A percentile compares a stretch with the other conserved stretches of the same genome.
phyloP scores from a whole-genome alignment of 2,888 invertebrate species.

The Aleiodes testaceus region DNA sequence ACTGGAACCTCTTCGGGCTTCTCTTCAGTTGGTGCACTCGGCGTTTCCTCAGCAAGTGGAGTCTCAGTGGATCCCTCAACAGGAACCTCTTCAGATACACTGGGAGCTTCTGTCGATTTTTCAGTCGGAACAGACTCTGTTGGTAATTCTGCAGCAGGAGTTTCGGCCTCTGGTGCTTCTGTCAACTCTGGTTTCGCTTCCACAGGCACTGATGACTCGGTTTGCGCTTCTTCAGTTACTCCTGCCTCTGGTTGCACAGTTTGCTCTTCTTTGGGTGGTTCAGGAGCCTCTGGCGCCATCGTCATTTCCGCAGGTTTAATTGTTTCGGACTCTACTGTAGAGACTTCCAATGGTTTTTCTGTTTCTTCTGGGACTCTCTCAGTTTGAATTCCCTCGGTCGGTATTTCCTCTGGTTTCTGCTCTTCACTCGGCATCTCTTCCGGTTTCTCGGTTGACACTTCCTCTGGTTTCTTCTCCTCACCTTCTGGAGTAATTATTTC shows the following conservation, averaged over 20 bases:
- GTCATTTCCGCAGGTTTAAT: slow-evolving; percentile 15
- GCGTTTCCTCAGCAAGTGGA: slow-evolving; percentile 25
- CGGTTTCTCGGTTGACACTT: slow-evolving; percentile 36
- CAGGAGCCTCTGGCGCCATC: slow-evolving; percentile 28
- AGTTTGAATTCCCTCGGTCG: slow-evolving; percentile 17
- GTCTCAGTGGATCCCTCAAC: background rate
- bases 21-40: slow-evolving; percentile 23
- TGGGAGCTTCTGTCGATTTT: slow-evolving; percentile 36
- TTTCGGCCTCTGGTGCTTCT: slow-evolving; percentile 24
- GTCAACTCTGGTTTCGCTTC: slow-evolving; percentile 34
- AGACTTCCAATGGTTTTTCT: background rate
- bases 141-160: slow-evolving; percentile 32
- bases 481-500: slow-evolving; percentile 43
- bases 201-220: slow-evolving; percentile 23
- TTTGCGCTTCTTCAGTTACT: slow-evolving; percentile 8
- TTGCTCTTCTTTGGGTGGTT: slow-evolving; percentile 38
- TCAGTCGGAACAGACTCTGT: slow-evolving; percentile 38
- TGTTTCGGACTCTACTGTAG: slow-evolving; percentile 13
- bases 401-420: slow-evolving; percentile 33
- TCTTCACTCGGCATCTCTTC: slow-evolving; percentile 30
- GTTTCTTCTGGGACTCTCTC: slow-evolving; percentile 14
- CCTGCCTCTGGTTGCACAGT: slow-evolving; percentile 33
- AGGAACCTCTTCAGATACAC: slow-evolving; percentile 32
- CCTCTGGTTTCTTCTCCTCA: slow-evolving; percentile 36
- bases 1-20: slow-evolving; percentile 12